phyloP scores from a whole-genome alignment of 2,113 vertebrate genomes.

The Cochlearius cochlearius region DNA sequence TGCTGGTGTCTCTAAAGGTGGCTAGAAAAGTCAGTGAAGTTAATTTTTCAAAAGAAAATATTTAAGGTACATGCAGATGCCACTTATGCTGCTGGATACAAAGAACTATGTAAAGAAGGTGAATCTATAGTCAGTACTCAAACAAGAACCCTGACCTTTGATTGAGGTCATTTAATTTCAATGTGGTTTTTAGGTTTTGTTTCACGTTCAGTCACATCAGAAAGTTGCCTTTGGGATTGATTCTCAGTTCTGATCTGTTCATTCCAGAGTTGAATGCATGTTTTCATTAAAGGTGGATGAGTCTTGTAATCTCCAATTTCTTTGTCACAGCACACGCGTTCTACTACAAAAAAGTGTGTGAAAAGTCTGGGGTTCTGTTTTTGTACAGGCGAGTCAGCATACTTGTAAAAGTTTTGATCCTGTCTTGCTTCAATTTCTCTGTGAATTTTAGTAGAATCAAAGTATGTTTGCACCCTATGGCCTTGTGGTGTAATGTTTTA shows the following conservation, averaged over 20 bases:
- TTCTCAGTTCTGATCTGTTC: background rate
- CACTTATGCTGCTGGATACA: background rate
- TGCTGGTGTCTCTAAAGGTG: background rate
- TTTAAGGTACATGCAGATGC: background rate
- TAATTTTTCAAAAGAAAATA: background rate
- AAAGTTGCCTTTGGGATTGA: background rate
- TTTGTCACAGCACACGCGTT: background rate
- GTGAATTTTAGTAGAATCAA: background rate
- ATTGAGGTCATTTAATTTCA: background rate
- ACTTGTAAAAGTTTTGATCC: background rate
- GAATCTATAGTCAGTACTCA: background rate
- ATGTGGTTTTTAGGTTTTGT: background rate
- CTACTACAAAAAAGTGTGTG: background rate
- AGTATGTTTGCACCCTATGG: too few relatives aligned
- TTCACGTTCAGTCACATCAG: background rate
- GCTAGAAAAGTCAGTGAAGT: background rate
- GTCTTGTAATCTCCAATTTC: background rate
- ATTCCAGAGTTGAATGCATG: background rate
- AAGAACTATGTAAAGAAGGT: background rate
- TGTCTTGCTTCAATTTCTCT: background rate
- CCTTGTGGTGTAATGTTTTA: background rate
- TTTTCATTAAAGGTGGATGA: background rate
- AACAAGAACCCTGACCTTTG: background rate
- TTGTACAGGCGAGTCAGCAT: background rate
- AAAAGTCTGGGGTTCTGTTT: background rate